phyloP scores from a whole-genome alignment of 2,888 invertebrate species.

The Noctua fimbriata region DNA sequence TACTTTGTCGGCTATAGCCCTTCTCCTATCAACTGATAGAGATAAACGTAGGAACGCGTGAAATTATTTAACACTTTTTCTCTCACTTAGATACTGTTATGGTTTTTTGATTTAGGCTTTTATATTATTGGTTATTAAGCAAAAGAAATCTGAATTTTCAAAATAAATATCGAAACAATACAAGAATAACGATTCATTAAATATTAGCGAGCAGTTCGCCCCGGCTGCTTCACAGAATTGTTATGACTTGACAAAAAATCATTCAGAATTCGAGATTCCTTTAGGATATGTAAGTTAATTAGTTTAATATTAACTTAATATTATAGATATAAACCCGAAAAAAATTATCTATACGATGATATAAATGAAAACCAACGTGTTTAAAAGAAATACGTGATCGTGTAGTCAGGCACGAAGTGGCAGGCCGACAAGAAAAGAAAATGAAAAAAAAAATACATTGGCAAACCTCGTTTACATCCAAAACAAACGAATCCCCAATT shows the following conservation, averaged over 20 bases:
- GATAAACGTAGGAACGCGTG: conserved; percentile 18
- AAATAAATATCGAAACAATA: neutral
- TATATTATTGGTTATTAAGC: neutral
- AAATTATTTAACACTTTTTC: conserved; percentile 15
- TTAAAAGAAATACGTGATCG: neutral
- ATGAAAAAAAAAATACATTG: neutral
- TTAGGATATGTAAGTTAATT: neutral
- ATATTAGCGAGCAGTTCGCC: neutral
- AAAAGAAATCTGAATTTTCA: neutral
- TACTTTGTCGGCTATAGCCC: conserved; percentile 47
- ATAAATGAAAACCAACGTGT: neutral
- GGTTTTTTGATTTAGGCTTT: neutral
- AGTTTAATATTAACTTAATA: neutral
- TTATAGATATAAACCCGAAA: neutral
- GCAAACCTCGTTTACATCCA: neutral
- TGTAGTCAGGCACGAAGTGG: neutral
- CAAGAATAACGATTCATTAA: neutral
- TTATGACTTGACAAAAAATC: neutral
- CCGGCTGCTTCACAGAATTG: neutral
- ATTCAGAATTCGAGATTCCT: neutral
- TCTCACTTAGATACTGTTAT: neutral
- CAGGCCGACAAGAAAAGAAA: neutral
- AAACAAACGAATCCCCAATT: conserved; percentile 35
- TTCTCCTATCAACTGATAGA: conserved; percentile 19
- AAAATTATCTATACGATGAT: neutral